Evolutionary conservation across 30 jellyfish, hydroid and myxozoan species (phyloP).

Genomic region (Aurelia coerulea): DNA sequence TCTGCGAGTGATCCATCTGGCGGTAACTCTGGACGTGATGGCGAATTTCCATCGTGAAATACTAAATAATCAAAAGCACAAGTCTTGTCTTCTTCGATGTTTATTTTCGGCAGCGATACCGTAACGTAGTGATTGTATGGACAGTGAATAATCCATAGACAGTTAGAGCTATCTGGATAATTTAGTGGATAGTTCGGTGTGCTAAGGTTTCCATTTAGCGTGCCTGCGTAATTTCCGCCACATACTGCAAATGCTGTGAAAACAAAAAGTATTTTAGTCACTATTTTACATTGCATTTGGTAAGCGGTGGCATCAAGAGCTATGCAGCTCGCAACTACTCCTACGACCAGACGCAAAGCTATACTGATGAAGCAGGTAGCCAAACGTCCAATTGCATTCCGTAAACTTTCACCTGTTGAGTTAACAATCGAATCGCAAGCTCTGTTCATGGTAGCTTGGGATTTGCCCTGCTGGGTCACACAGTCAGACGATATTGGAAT

Average conservation of each 20-base stretch:
- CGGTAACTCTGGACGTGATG: neutral
- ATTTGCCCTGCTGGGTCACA: conserved; percentile 1
- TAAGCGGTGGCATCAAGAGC: conserved; percentile 25
- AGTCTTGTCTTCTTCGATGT: conserved; percentile 58
- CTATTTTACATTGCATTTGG: conserved; percentile 9
- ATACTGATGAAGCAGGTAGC: conserved; percentile 22
- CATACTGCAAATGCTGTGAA: conserved; percentile 68
- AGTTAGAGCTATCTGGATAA: conserved; percentile 66
- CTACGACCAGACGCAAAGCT: too few species aligned
- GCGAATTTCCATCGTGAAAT: conserved; percentile 59
- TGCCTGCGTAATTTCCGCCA: conserved; percentile 72
- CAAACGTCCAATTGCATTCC: neutral
- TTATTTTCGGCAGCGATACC: conserved; percentile 30
- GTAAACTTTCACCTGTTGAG: conserved; percentile 13
- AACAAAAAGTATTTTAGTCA: conserved; percentile 9
- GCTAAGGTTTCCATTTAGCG: conserved; percentile 60
- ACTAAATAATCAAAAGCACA: conserved; percentile 68
- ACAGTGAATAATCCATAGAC: conserved; percentile 67
- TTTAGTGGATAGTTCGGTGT: conserved; percentile 65
- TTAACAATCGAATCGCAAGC: neutral
- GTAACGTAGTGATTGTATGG: conserved; percentile 57
- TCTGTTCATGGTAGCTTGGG: neutral
- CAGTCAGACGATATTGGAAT: too few species aligned
- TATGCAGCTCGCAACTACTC: conserved; percentile 7
- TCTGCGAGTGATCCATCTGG: conserved; percentile 19